phyloP scores from a whole-genome alignment of 2,113 vertebrate species.

The Rhipidura dahli region DNA sequence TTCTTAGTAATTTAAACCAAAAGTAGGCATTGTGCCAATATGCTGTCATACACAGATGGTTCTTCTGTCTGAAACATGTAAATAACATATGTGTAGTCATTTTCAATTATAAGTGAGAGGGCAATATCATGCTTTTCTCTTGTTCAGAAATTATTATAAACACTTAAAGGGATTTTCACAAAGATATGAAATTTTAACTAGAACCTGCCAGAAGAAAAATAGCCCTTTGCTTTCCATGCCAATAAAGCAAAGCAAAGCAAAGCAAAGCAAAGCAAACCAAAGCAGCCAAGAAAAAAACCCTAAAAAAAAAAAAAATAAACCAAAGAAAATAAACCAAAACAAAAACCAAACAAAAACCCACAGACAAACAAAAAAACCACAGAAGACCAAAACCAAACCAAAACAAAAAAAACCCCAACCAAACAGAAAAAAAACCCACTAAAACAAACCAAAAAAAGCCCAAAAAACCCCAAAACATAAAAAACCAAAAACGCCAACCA shows the following conservation, averaged over 20 bases:
- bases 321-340: not conserved
- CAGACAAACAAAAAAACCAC: not conserved
- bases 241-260: not conserved
- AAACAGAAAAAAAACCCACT: not conserved
- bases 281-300: too few relatives aligned
- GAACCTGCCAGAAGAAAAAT: not conserved
- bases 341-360: not conserved
- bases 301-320: not conserved
- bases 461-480: not conserved
- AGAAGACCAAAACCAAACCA: not conserved
- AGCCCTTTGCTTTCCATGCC: not conserved
- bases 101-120: not conserved
- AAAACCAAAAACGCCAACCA: rapidly evolving
- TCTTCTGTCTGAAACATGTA: not conserved
- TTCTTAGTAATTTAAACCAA: not conserved
- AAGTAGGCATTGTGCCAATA: not conserved
- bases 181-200: not conserved
- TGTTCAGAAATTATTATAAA: not conserved
- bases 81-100: not conserved
- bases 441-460: too few relatives aligned
- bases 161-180: not conserved
- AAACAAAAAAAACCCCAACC: not conserved
- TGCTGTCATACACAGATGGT: not conserved
- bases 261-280: not conserved
- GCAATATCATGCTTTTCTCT: not conserved